Conservation (phyloP, 92 coral and sea anemone genomes). For the Palythoa grandiflora region DNA sequence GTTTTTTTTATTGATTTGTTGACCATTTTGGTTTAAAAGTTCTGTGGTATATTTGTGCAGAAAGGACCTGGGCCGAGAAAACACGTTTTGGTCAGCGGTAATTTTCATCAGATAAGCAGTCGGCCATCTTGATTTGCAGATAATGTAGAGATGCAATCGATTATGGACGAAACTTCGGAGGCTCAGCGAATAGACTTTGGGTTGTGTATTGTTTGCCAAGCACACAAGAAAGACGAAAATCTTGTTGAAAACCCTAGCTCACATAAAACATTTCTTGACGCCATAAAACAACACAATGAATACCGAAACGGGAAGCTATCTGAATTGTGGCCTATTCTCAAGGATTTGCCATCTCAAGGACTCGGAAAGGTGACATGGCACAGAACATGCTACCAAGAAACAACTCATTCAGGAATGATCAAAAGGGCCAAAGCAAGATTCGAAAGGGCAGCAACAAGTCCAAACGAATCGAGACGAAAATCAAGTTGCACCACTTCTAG, state of each 20-base stretch:
- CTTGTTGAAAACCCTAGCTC: conserved; percentile 41
- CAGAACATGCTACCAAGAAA: conserved; percentile 49
- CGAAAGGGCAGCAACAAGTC: conserved; percentile 44
- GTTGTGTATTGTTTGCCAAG: conserved; percentile 37
- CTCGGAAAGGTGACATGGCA: conserved; percentile 50
- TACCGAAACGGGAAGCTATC: conserved; percentile 18
- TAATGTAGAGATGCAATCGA: not conserved
- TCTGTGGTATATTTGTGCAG: not conserved
- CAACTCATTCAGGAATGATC: conserved; percentile 59
- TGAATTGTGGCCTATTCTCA: conserved; percentile 32
- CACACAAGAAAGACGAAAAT: conserved; percentile 10
- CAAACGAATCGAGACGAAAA: conserved; percentile 32
- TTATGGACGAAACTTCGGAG: not conserved
- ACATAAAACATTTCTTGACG: conserved; percentile 31
- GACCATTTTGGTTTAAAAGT: not conserved
- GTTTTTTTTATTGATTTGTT: not conserved
- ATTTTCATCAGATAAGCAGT: conserved; percentile 15
- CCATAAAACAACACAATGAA: conserved; percentile 17
- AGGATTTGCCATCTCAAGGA: not conserved
- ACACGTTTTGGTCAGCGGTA: conserved; percentile 41
- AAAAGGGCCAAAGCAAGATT: conserved; percentile 48
- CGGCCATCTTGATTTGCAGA: conserved; percentile 51
- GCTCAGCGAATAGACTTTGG: conserved; percentile 22
- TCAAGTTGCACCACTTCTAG: conserved; percentile 7
- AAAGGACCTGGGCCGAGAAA: not conserved